Evolutionary conservation across 2,888 invertebrate species (phyloP), one percentile per base, ranked within the genome.

Genomic region (Xestoiulus laeticollis): DNA sequence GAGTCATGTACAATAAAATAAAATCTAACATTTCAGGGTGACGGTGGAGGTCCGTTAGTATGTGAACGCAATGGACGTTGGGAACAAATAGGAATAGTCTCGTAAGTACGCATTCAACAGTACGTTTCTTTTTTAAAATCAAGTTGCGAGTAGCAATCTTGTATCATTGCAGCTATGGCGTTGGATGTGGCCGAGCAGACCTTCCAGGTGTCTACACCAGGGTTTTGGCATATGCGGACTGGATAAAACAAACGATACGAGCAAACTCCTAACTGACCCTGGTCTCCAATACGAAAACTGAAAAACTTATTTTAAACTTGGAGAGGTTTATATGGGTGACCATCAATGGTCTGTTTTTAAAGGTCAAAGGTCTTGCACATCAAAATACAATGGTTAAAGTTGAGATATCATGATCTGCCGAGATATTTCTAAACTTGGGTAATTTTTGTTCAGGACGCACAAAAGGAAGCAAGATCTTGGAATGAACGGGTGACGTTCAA

Each of bases 31-130:
- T 89, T 89, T 5, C 89, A 92, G 92, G 92, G 92, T 16, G 92
- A 92, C 89, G 92, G 92, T 19, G 92, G 92, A 3, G 92, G 92
- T 0, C 92, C 92, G 30, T 89, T 92, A 87, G 92, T 92, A 16
- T 92, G 92, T 87, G 91, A 91, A 89, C 90, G 91, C 87, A 90
- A 91, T 22, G 91, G 91, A n/a, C 90, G 90, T 59, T 92, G 92
- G 92, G 91, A 91, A 89, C 92, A 92, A 89, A 91, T 92, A 33
- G 92, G 92, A n/a, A 90, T 92, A 14, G 91, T 91, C 12, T 91
- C 88, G 91, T 59, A 22, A 59, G 59, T 59, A 59, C n/a, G 6
- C 0, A n/a, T n/a, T 59, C 59, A 22, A 6, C 8, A 6, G n/a
- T 59, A 59, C 22, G 4, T 22, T 59, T 59, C n/a, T 22, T 22